Conservation (phyloP, 2,113 vertebrate species). For the Epinephelus lanceolatus region DNA sequence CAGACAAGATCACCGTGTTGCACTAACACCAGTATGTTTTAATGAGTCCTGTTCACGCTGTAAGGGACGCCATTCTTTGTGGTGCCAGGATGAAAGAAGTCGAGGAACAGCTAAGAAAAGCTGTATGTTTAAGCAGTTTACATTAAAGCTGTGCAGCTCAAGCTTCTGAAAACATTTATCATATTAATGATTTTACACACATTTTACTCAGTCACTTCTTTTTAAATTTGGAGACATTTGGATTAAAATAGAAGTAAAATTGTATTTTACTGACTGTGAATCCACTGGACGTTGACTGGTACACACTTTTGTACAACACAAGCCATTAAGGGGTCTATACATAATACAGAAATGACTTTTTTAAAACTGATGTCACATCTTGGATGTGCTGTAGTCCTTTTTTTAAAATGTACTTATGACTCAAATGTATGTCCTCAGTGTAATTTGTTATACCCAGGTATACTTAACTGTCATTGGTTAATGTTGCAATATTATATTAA, state of each 20-base stretch:
- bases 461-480: background rate
- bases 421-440: background rate
- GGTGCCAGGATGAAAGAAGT: background rate
- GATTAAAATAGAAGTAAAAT: background rate
- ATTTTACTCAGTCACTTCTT: slow-evolving; percentile 5
- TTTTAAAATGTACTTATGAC: background rate
- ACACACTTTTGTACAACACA: slow-evolving; percentile 29
- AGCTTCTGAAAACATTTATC: slow-evolving; percentile 3
- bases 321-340: background rate
- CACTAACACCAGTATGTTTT: background rate
- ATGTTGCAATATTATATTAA: background rate
- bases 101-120: background rate
- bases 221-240: slow-evolving; percentile 7
- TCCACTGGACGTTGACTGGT: background rate
- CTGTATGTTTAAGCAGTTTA: background rate
- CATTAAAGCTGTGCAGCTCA: background rate
- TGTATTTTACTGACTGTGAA: slow-evolving; percentile 39
- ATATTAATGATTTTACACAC: background rate
- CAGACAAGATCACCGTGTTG: background rate
- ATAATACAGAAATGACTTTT: slow-evolving; percentile 3
- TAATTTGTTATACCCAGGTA: background rate
- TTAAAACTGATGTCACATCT: background rate
- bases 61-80: background rate
- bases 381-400: background rate
- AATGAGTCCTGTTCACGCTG: background rate